Evolutionary conservation across 2,113 vertebrate species (phyloP).

Genomic region (Strix aluco): DNA sequence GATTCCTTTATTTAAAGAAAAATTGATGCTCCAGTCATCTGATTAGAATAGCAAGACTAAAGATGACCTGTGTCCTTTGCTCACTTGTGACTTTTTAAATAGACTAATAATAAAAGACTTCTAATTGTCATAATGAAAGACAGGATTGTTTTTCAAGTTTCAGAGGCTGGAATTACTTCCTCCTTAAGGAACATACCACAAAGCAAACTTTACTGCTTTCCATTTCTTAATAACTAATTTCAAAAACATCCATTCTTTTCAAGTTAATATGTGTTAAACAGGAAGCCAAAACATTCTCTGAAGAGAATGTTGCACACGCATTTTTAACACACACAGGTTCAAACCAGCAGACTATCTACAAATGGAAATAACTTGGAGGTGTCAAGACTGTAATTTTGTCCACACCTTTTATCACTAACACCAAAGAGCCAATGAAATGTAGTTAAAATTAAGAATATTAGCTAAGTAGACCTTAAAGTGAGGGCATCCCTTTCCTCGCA

Average conservation of each 20-base stretch:
- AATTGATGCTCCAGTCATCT: not conserved
- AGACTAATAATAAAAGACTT: not conserved
- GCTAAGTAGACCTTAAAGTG: not conserved
- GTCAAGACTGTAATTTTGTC: not conserved
- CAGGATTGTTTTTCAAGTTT: not conserved
- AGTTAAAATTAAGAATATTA: not conserved
- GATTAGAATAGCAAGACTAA: not conserved
- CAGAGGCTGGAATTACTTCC: not conserved
- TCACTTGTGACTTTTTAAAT: not conserved
- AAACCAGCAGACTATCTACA: not conserved
- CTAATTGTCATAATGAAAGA: not conserved
- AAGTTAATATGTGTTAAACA: not conserved
- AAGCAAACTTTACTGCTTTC: not conserved
- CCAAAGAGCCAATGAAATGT: not conserved
- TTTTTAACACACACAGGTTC: not conserved
- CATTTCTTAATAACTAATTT: not conserved
- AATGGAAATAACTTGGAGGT: not conserved
- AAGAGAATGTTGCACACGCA: not conserved
- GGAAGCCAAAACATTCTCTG: not conserved
- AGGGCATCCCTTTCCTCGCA: not conserved
- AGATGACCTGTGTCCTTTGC: not conserved
- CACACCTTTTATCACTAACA: not conserved
- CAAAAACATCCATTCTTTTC: not conserved
- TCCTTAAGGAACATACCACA: not conserved
- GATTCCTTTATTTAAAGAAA: not conserved